Evolutionary conservation across 1,140 invertebrate species (phyloP).

Genomic region (Trissolcus basalis): DNA sequence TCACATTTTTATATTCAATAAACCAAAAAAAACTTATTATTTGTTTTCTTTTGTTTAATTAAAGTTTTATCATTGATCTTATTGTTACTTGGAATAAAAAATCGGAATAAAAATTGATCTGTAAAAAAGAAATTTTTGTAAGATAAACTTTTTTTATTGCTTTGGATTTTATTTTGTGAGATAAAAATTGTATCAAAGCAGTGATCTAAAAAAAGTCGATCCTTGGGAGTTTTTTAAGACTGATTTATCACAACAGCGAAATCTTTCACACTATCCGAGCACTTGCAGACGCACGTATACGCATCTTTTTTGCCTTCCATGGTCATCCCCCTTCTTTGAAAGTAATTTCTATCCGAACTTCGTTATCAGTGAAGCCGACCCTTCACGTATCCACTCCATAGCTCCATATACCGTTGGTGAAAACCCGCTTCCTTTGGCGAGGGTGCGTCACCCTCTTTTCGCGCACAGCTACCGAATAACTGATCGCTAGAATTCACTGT

Average conservation of each 20-base stretch:
- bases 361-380: slow-evolving; percentile 55
- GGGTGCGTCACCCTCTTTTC: slow-evolving; percentile 40
- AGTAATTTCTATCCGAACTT: slow-evolving; percentile 58
- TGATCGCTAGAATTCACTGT: slow-evolving; percentile 38
- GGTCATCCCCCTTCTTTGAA: slow-evolving; percentile 51
- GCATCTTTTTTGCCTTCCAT: slow-evolving; percentile 39
- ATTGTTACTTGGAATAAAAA: too few species aligned
- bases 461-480: slow-evolving; percentile 28
- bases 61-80: too few species aligned
- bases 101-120: too few species aligned
- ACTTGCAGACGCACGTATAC: slow-evolving; percentile 5
- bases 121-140: too few species aligned
- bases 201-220: too few species aligned
- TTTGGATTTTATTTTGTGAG: too few species aligned
- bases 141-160: too few species aligned
- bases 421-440: slow-evolving; percentile 26
- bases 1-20: too few species aligned
- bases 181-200: too few species aligned
- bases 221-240: slow-evolving; percentile 4
- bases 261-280: slow-evolving; percentile 36
- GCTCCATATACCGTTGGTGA: slow-evolving; percentile 37
- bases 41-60: too few species aligned
- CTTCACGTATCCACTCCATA: slow-evolving; percentile 25
- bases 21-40: too few species aligned
- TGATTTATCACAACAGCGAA: slow-evolving; percentile 37